Base-by-base conservation (phyloP, 2,888 invertebrate species). In the Lasioglossum figueresi region DNA sequence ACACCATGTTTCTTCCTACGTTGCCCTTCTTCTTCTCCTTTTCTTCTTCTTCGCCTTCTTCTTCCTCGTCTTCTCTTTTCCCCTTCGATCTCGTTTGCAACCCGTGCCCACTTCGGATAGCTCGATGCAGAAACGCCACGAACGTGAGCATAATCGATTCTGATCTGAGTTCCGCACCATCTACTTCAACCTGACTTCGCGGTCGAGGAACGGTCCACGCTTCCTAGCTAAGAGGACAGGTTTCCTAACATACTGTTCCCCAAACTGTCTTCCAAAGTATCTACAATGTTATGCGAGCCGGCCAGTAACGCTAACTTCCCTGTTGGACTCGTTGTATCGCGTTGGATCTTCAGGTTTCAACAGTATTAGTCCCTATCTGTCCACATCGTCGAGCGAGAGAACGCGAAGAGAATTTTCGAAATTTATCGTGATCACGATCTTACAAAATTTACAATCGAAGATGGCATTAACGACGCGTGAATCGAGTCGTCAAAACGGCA, bases 81-180 rank as follows among this genome's bases (percentile, higher is more conserved):
- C 74, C 68, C 76, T 82, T 75, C 80, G 79, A 75, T 82, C 80
- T 74, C 71, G 66, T 23, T 86, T 78, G 77, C 82, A 79, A 45
- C 71, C 68, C 37, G 23, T 43, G 85, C 23, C 56, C 66, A 70
- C 52, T 71, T 59, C 48, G 66, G 70, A 34, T 56, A 27, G 48
- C 23, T 45, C 71, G 72, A 86, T 81, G 73, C 81, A 78, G 83
- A 74, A 71, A 82, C 76, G 80, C 76, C 48, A 52, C 72, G 82
- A 82, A 83, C 75, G 80, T 66, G 80, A 85, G 79, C 56, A 82
- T 86, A 85, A 87, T 88, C 83, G 89, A 89, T 80, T 85, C 80
- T 70, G 83, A 82, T 84, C 77, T 45, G 71, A 66, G 79, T 89
- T 84, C 83, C 82, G 83, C 75, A 70, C 48, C 76, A 83, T 87